Conservation (phyloP, 1,140 invertebrate genomes). For the Zaprionus camerounensis region DNA sequence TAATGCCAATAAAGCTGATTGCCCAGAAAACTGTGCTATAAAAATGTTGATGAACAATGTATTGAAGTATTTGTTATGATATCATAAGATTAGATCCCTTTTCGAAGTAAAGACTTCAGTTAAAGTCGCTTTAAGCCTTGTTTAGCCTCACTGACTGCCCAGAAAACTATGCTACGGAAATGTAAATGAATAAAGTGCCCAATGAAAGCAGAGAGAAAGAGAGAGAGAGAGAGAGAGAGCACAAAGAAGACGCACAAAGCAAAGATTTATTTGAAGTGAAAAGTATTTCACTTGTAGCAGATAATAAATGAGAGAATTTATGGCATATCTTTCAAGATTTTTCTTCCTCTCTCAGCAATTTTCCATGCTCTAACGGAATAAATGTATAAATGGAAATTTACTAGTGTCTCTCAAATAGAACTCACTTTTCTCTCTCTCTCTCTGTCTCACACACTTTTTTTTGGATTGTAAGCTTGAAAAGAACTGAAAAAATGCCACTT, state of each 20-base stretch:
- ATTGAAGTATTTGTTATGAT: too few species aligned
- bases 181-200: not conserved
- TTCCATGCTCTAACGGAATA: constrained; percentile 2
- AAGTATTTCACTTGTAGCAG: constrained; percentile 5
- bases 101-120: not conserved
- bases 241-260: not conserved
- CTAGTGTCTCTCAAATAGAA: not conserved
- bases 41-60: too few species aligned
- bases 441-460: not conserved
- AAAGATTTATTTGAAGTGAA: constrained; percentile 6
- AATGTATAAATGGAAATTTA: constrained; percentile 4
- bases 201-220: not conserved
- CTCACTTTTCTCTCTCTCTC: not conserved
- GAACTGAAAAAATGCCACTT: not conserved
- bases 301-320: constrained; percentile 1
- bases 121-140: not conserved
- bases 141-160: not conserved
- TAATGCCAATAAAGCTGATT: too few species aligned
- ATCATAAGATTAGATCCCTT: not conserved
- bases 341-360: not conserved
- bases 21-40: too few species aligned
- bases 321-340: not conserved
- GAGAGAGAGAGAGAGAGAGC: not conserved
- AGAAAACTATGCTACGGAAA: not conserved
- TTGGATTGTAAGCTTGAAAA: not conserved